These are phyloP conservation scores for Lates japonicus DNA, from an alignment of 2,797 vertebrate genomes.

Conservation along the genomic window DNA sequence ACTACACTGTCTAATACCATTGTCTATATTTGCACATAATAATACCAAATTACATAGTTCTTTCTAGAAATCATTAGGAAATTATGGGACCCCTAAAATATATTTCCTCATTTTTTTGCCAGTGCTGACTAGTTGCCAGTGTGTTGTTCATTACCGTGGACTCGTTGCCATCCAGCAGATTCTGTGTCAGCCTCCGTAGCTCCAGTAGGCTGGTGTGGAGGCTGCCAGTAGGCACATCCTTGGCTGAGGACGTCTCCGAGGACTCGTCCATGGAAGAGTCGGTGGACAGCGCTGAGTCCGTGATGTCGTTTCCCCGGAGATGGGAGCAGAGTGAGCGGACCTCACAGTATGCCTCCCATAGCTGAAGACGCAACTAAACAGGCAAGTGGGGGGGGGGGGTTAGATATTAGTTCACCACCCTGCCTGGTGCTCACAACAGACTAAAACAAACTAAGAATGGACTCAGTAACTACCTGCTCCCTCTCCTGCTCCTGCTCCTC, in stretches of 20 bases:
- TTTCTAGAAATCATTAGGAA: background rate
- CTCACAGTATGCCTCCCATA: conserved; percentile 97
- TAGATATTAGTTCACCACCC: background rate
- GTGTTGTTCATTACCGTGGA: conserved; percentile 87
- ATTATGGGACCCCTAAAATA: background rate
- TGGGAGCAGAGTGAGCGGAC: conserved; percentile 95
- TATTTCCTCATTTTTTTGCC: background rate
- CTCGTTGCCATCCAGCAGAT: conserved; percentile 94
- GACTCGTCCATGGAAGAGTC: conserved; percentile 99
- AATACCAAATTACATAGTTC: background rate
- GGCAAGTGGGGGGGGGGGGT: background rate
- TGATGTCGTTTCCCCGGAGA: conserved; percentile 94
- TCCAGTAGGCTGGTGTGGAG: conserved; percentile 92
- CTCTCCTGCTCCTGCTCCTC: conserved; percentile 98
- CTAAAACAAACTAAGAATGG: background rate
- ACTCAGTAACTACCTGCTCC: conserved; percentile 90
- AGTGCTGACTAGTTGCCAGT: background rate
- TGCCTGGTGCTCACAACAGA: background rate
- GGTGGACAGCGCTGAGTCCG: conserved; percentile 94
- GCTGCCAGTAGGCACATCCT: conserved; percentile 94
- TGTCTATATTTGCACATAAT: background rate
- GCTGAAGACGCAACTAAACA: conserved; percentile 92
- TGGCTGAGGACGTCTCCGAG: conserved; percentile 96
- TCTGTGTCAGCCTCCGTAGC: conserved; percentile 95
- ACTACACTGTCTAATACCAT: background rate